A percentile compares a stretch with the other conserved stretches of the same genome.
These are phyloP conservation scores for Corella eumyota DNA, from an alignment of 23 tunicate species.

Conservation along the genomic window DNA sequence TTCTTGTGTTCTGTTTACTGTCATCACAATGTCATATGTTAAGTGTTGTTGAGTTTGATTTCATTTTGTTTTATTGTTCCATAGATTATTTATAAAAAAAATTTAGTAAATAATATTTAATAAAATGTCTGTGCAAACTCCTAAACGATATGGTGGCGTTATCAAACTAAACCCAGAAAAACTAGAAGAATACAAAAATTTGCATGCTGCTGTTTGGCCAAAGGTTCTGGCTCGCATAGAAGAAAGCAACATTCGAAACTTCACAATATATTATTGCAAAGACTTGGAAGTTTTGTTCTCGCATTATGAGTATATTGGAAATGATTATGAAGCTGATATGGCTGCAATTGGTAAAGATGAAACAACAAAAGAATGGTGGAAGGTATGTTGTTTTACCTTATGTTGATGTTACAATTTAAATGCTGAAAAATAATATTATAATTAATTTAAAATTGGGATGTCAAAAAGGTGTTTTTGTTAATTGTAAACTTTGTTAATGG, in stretches of 20 bases:
- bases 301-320: conserved; percentile 82
- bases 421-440: too few species aligned
- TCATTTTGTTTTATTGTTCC: too few species aligned
- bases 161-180: conserved; percentile 46
- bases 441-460: neutral
- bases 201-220: conserved; percentile 82
- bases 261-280: conserved; percentile 80
- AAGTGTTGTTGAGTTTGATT: too few species aligned
- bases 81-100: too few species aligned
- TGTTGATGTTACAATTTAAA: too few species aligned
- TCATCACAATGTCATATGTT: too few species aligned
- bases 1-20: too few species aligned
- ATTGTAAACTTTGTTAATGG: neutral
- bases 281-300: conserved; percentile 68
- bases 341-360: conserved; percentile 58
- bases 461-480: neutral
- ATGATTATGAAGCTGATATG: conserved; percentile 52
- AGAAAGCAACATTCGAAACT: conserved; percentile 79
- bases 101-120: too few species aligned
- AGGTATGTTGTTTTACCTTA: conserved; percentile 62
- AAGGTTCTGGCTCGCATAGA: conserved; percentile 38
- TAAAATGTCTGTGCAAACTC: conserved; percentile 21
- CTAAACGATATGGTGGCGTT: conserved; percentile 61
- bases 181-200: conserved; percentile 66
- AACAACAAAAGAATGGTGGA: conserved; percentile 78